Base-by-base conservation (phyloP, 2,113 vertebrate genomes). In the Salvelinus fontinalis region DNA sequence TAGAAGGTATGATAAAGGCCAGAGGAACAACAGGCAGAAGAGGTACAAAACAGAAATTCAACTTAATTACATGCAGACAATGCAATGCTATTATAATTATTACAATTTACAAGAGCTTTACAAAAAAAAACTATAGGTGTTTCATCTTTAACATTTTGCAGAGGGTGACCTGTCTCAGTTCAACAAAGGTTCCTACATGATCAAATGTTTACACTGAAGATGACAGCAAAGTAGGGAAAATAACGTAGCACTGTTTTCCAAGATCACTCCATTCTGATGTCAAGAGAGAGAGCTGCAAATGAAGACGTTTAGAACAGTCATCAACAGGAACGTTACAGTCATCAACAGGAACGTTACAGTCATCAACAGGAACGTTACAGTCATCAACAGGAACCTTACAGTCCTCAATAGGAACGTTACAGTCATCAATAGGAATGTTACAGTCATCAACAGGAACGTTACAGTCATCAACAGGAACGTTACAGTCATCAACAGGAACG, bases 31-130 rank as follows among this genome's bases (percentile, higher is more conserved):
- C 49, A 82, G 75, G 81, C 70, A 76, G 76, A 74, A 73, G 73
- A 84, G 49, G 67, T 49, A 62, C 69, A 73, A 83, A 82, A 80
- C n/a, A 81, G 82, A 85, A 80, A 39, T 12, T 51, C 67, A 90
- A 77, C 31, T 71, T 4, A 51, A 78, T 74, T 60, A 73, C 79
- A 85, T 83, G 78, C 77, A 83, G 81, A 85, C 77, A 76, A 83
- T 70, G 74, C 72, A 70, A 70, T 67, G 75, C 9, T n/a, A 69
- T 26, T 68, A 75, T 68, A 79, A 84, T 78, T 51, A 75, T 75
- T 2, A 83, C 71, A 79, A 79, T 29, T 14, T 75, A 81, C 66
- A 78, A 59, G 48, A 83, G 67, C 2, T 48, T 48, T 73, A 78
- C 70, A 49, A 31, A 60, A 22, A 0, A 34, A 44, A 26, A 64